Evolutionary conservation across 2,797 vertebrate species (phyloP), one percentile per base, ranked within the genome.

Genomic region (Momotus momota): DNA sequence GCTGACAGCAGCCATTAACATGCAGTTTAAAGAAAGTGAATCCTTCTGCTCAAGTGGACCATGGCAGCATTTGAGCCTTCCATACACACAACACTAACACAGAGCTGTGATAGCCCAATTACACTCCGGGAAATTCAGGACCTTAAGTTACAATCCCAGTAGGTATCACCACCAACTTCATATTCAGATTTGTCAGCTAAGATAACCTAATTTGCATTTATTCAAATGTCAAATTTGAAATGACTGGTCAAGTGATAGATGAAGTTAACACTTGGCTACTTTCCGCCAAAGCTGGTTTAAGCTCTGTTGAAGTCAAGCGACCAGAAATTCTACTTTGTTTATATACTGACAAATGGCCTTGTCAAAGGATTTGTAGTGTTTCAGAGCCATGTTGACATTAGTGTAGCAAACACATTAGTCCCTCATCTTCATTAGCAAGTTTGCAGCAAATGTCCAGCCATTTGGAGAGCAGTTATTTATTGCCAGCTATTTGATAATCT

Each of bases 391-490:
- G 94, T 83, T 93, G 81, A 96, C 90, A 81, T 90, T 86, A 94
- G 86, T 84, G 91, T 93, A 96, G 93, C 87, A 90, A 94, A 96
- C 95, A 81, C 92, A 90, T 94, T 64, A 91, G 88, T 71, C 57
- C 91, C 90, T 90, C 91, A 74, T 83, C 91, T 94, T 96, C 94
- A 84, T 94, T 95, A 96, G 78, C 95, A 74, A 84, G 60, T 65
- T 18, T 93, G 93, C 52, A 95, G 78, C 96, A 97, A 95, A 94
- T 96, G 95, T 94, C 90, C 77, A 96, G 10, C 96, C 96, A 96
- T 95, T 97, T 95, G 94, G 95, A 90, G 86, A 90, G n/a, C 57
- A 72, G 83, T 95, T 90, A 95, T 96, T 95, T 96, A 96, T 93
- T 91, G 86, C 94, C 91, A 95, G 92, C 86, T 95, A 90, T 92